A percentile compares a stretch with the other conserved stretches of the same genome.
phyloP scores from a whole-genome alignment of 2,888 invertebrate genomes.

The Idaea straminata region DNA sequence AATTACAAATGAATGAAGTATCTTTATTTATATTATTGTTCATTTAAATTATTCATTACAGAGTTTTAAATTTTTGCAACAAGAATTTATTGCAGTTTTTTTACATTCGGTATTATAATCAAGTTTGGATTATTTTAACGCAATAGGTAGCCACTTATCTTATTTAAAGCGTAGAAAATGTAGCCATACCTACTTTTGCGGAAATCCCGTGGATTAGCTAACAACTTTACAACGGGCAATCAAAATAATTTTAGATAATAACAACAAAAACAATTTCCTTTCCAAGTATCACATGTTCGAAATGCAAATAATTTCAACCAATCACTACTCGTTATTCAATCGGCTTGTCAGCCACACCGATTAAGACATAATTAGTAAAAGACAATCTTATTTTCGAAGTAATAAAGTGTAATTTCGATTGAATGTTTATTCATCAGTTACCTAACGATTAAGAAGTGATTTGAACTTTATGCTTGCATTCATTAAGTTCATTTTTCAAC shows the following conservation, averaged over 20 bases:
- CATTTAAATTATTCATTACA: too few species aligned
- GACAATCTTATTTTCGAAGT: neutral
- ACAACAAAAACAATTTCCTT: constrained; percentile 28
- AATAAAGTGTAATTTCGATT: constrained; percentile 3
- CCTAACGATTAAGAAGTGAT: neutral
- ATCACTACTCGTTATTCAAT: constrained; percentile 35
- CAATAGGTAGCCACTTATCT: too few species aligned
- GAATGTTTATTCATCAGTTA: neutral
- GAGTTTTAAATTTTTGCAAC: too few species aligned
- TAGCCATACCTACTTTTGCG: too few species aligned
- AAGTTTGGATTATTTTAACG: too few species aligned
- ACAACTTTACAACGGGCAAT: constrained; percentile 3
- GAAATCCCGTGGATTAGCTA: too few species aligned
- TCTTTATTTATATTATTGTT: too few species aligned
- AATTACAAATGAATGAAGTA: too few species aligned
- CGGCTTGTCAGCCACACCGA: constrained; percentile 47
- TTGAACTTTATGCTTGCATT: neutral
- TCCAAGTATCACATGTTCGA: constrained; percentile 25
- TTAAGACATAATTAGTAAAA: constrained; percentile 15
- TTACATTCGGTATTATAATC: too few species aligned
- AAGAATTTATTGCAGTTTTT: too few species aligned
- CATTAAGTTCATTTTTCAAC: neutral
- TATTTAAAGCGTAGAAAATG: too few species aligned
- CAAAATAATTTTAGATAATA: constrained; percentile 9
- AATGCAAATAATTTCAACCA: constrained; percentile 34